Percentiles rank a stretch among this genome's conserved stretches.
phyloP scores from a whole-genome alignment of 1,140 invertebrate genomes.

The Achroia grisella region DNA sequence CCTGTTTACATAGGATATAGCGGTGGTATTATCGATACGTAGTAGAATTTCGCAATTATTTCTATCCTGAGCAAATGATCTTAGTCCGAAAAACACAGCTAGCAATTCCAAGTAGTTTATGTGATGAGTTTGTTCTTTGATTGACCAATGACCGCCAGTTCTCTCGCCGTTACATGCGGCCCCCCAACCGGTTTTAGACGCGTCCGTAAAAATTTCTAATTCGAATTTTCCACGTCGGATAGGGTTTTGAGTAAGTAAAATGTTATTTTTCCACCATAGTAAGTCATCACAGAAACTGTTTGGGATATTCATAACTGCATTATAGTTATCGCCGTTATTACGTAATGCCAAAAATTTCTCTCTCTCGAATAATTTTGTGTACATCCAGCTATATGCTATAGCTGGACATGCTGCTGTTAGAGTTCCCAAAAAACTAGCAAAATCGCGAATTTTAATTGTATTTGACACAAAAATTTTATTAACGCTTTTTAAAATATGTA shows the following conservation, averaged over 20 bases:
- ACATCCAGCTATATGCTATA: slow-evolving; percentile 14
- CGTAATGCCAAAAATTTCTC: slow-evolving; percentile 3
- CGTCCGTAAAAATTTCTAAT: slow-evolving; percentile 13
- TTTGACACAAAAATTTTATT: slow-evolving; percentile 6
- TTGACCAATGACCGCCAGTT: slow-evolving; percentile 7
- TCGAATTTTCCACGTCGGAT: slow-evolving; percentile 4
- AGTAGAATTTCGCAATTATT: slow-evolving; percentile 5
- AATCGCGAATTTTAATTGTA: neutral
- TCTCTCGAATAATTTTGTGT: too few species aligned
- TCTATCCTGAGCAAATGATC: slow-evolving; percentile 5
- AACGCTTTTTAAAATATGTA: slow-evolving; percentile 10
- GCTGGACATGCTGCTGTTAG: slow-evolving; percentile 14
- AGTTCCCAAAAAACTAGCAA: slow-evolving; percentile 12
- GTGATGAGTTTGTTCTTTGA: slow-evolving; percentile 2
- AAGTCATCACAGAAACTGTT: neutral
- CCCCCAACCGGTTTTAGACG: slow-evolving; percentile 11
- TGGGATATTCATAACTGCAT: neutral
- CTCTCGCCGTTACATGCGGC: slow-evolving; percentile 3
- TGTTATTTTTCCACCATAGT: slow-evolving; percentile 8
- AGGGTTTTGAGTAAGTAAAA: neutral
- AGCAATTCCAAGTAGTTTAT: slow-evolving; percentile 13
- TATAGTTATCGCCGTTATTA: slow-evolving; percentile 1
- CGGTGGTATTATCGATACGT: slow-evolving; percentile 9
- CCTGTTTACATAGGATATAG: slow-evolving; percentile 9
- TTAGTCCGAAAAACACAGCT: too few species aligned